Evolutionary conservation across 2,113 vertebrate species (phyloP).

Genomic region (Ptyas mucosa): DNA sequence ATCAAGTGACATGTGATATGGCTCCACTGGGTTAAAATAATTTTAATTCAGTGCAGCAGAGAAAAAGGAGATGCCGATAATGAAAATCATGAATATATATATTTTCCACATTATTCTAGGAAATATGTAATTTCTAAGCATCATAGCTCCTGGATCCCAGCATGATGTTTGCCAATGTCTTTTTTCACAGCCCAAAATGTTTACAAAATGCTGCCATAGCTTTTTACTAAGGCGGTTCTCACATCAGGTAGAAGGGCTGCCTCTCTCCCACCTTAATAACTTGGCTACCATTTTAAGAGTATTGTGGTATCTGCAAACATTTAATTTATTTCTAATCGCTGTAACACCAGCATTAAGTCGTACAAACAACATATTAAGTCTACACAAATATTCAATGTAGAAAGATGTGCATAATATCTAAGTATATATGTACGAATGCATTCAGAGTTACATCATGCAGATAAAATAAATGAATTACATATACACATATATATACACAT

Average conservation of each 20-base stretch:
- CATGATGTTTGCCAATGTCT: background rate
- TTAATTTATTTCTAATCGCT: background rate
- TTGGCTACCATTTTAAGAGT: background rate
- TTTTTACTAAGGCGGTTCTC: background rate
- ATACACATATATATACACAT: too few species aligned
- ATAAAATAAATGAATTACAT: background rate
- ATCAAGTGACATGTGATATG: background rate
- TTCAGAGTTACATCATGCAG: background rate
- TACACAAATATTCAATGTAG: background rate
- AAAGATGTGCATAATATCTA: background rate
- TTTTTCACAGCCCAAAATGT: background rate
- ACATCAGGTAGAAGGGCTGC: background rate
- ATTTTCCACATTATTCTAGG: background rate
- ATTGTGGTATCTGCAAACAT: background rate
- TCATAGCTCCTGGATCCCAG: background rate
- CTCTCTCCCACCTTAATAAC: background rate
- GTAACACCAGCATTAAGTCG: background rate
- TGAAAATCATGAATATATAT: background rate
- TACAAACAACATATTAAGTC: background rate
- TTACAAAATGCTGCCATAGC: background rate
- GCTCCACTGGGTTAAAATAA: background rate
- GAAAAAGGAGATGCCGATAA: background rate
- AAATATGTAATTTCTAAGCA: background rate
- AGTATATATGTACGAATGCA: background rate
- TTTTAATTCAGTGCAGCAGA: background rate